These are phyloP conservation scores for Zophobas morio DNA, from an alignment of 1,140 invertebrate genomes.

Conservation along the genomic window DNA sequence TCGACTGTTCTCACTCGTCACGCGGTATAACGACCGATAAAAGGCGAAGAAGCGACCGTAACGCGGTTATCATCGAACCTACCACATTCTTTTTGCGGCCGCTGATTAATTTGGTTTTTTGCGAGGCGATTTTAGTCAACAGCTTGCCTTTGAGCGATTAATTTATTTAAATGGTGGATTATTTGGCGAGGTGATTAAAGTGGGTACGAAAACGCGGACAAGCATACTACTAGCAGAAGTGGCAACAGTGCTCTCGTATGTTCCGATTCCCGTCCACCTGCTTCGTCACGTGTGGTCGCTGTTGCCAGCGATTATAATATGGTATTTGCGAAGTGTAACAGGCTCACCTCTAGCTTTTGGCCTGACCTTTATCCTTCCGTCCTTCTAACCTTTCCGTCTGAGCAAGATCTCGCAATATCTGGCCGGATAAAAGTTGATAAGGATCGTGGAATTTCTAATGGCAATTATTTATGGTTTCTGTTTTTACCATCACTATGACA, in stretches of 20 bases:
- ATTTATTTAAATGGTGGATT: constrained; percentile 34
- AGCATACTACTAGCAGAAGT: too few species aligned
- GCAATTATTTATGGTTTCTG: constrained; percentile 40
- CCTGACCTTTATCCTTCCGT: constrained; percentile 34
- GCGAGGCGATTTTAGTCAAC: neutral
- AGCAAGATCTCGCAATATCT: constrained; percentile 22
- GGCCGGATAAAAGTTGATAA: neutral
- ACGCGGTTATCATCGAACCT: constrained; percentile 11
- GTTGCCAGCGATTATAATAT: neutral
- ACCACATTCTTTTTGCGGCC: constrained; percentile 5
- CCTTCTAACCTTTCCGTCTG: constrained; percentile 21
- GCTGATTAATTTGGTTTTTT: constrained; percentile 20
- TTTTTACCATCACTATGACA: constrained; percentile 34
- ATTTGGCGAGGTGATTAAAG: neutral
- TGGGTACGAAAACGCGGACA: too few species aligned
- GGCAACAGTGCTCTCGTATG: too few species aligned
- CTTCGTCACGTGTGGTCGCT: too few species aligned
- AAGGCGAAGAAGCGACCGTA: constrained; percentile 25
- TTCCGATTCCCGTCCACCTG: too few species aligned
- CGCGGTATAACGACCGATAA: constrained; percentile 36
- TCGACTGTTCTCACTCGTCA: constrained; percentile 44
- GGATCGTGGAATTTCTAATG: constrained; percentile 35
- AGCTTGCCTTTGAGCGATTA: constrained; percentile 2
- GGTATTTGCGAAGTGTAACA: neutral
- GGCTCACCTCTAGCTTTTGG: constrained; percentile 3